Base-by-base conservation (phyloP, 1,140 invertebrate genomes). In the Goniozus legneri region DNA sequence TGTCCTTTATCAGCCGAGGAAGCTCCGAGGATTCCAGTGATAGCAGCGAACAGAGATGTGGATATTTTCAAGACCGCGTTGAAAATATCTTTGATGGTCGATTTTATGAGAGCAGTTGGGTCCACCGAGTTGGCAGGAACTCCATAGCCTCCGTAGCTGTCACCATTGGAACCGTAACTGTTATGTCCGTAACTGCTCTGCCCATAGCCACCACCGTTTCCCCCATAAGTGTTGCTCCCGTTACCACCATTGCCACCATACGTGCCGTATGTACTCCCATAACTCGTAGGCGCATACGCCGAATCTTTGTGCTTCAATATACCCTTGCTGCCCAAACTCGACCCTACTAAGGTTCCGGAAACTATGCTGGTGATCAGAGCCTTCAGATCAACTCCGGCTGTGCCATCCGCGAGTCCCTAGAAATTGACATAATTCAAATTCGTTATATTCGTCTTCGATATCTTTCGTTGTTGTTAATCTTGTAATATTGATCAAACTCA, bases 261-360 rank as follows among this genome's bases (percentile, higher is more conserved):
- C n/a, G n/a, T n/a, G 4, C 35, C 19, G 4, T 52, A 51, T n/a
- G n/a, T n/a, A 2, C 2, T 13, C 3, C 44, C 58, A 2, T 58
- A 58, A 0, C 44, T 18, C 0, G 60, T 55, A 1, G 53, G 52
- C 1, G 53, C 35, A 0, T 49, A 39, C 1, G 31, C 55, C 6
- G 45, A 47, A 21, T 54, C 56, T 2, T 35, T 40, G 8, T 44
- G 31, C 3, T 35, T 14, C 12, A 22, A 31, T 2, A n/a, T 46
- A 7, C 59, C 65, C 35, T 67, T 74, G 2, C 69, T 52, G 10
- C 70, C 71, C 3, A 67, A 63, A 32, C 71, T 76, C 0, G 66
- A 54, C 1, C 74, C 74, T 8, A 71, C 59, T 4, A 70, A 42
- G 1, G 65, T 41, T 13, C 73, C 73, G 10, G 66, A 56, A 8